Conservation (phyloP, 1,140 invertebrate species). For the Euwallacea fornicatus region DNA sequence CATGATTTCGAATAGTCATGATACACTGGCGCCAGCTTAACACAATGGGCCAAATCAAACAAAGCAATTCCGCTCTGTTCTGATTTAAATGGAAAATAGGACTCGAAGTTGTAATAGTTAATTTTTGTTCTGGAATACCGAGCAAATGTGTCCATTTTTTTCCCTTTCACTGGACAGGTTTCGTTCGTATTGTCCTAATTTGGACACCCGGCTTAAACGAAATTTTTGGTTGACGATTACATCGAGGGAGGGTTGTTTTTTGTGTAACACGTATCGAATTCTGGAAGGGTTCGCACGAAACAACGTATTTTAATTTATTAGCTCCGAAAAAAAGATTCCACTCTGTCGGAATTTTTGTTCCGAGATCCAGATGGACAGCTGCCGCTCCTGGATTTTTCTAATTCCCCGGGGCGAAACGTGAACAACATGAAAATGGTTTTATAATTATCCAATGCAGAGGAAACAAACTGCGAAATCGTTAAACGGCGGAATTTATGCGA, state of each 20-base stretch:
- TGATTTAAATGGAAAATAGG: background rate
- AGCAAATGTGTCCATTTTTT: constrained; percentile 1
- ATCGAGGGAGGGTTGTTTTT: too few relatives aligned
- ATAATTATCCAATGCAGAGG: background rate
- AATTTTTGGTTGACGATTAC: too few relatives aligned
- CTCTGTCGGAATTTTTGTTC: background rate
- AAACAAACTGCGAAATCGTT: background rate
- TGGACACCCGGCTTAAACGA: background rate
- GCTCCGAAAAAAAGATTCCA: background rate
- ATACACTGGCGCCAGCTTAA: too few relatives aligned
- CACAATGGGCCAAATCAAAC: too few relatives aligned
- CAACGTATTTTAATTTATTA: background rate
- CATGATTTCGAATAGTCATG: background rate
- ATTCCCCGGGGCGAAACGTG: background rate
- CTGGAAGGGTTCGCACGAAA: background rate
- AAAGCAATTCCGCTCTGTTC: background rate
- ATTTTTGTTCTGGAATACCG: background rate
- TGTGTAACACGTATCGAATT: background rate
- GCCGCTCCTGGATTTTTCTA: background rate
- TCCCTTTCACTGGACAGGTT: background rate
- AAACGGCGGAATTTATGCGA: background rate
- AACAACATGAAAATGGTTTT: background rate
- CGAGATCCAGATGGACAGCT: background rate
- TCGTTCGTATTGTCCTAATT: background rate
- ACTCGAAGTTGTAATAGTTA: background rate